Conservation (phyloP, 2,797 vertebrate genomes). For the Takifugu ocellatus region DNA sequence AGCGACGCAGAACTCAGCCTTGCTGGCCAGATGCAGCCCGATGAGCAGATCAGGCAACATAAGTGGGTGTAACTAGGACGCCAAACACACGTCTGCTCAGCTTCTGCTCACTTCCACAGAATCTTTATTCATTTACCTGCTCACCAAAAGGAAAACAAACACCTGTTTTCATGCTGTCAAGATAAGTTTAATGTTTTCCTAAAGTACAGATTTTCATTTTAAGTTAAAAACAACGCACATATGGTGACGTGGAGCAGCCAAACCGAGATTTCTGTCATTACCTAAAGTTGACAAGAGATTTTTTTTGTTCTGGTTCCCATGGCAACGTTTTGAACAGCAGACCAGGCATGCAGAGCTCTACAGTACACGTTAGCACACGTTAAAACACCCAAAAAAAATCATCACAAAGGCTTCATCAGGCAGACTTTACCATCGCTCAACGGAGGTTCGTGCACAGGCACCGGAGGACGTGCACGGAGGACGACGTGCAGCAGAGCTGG, state of each 20-base stretch:
- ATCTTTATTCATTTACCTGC: too few relatives aligned
- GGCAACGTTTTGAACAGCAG: slow-evolving; percentile 10
- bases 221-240: too few relatives aligned
- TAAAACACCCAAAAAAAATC: slow-evolving; percentile 25
- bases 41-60: slow-evolving; percentile 22
- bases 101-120: too few relatives aligned
- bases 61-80: slow-evolving; percentile 45
- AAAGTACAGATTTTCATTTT: slow-evolving; percentile 19
- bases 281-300: slow-evolving; percentile 17
- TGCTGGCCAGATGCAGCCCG: slow-evolving; percentile 38
- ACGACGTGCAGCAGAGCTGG: background rate
- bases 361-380: slow-evolving; percentile 2
- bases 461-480: slow-evolving; percentile 18
- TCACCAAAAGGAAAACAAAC: too few relatives aligned
- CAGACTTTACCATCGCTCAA: background rate
- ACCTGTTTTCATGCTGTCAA: slow-evolving; percentile 2
- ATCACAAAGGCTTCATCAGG: slow-evolving; percentile 7
- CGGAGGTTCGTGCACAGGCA: background rate
- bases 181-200: slow-evolving; percentile 52
- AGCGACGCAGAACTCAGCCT: slow-evolving; percentile 20
- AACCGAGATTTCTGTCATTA: slow-evolving; percentile 19
- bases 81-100: slow-evolving; percentile 26
- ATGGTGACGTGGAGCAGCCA: background rate
- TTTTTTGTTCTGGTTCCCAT: slow-evolving; percentile 8
- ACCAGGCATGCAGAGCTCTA: slow-evolving; percentile 21